phyloP scores from a whole-genome alignment of 1,140 invertebrate genomes.

The Telenomus remus region DNA sequence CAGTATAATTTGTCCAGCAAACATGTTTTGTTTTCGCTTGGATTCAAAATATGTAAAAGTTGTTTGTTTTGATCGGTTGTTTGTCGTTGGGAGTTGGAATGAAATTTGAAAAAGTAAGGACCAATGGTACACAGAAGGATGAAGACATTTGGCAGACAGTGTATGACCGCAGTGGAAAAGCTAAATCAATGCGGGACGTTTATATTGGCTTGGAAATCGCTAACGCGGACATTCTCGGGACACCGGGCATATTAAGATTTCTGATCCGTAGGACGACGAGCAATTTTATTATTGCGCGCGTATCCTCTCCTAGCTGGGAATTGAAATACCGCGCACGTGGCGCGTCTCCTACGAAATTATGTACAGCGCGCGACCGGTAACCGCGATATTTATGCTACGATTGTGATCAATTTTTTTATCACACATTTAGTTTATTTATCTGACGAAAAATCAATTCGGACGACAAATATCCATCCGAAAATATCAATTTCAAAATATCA shows the following conservation, averaged over 20 bases:
- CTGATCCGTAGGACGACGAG: constrained; percentile 63
- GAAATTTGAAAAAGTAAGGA: constrained; percentile 2
- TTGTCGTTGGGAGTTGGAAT: not conserved
- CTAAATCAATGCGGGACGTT: constrained; percentile 74
- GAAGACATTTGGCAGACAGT: constrained; percentile 54
- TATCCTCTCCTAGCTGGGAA: constrained; percentile 60
- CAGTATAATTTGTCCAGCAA: too few species aligned
- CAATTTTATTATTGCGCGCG: constrained; percentile 71
- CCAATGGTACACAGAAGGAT: constrained; percentile 22
- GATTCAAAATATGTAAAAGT: too few species aligned
- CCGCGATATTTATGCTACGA: constrained; percentile 35
- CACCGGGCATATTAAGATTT: constrained; percentile 73
- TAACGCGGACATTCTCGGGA: constrained; percentile 66
- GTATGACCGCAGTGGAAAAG: constrained; percentile 14
- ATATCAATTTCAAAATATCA: too few species aligned
- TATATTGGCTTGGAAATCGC: constrained; percentile 73
- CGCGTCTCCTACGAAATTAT: constrained; percentile 48
- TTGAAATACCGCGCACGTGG: constrained; percentile 68
- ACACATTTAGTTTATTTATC: constrained; percentile 21
- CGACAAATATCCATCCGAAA: too few species aligned
- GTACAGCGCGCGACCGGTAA: constrained; percentile 13
- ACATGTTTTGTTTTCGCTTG: too few species aligned
- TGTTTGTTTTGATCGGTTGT: not conserved
- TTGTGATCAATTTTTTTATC: constrained; percentile 47
- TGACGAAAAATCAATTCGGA: not conserved